Evolutionary conservation across 2,113 vertebrate genomes (phyloP), one percentile per base, ranked within the genome.

Genomic region (Tetraodon nigroviridis): DNA sequence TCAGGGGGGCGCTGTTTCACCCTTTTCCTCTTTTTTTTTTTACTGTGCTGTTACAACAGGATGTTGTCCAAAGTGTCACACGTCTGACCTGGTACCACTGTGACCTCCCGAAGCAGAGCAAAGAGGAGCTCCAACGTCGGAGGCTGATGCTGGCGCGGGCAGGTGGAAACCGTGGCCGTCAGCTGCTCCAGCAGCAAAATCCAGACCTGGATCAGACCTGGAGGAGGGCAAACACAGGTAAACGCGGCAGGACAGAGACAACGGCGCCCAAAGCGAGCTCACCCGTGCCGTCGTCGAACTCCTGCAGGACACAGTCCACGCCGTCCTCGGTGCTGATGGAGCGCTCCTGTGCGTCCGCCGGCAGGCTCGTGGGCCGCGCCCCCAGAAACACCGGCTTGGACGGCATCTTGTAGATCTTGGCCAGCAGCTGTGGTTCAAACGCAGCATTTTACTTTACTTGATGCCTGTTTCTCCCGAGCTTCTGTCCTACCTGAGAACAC

Each of bases 381-480:
- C 92, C 92, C 53, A 95, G 81, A 70, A 99, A 99, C 67, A 98
- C 92, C 1, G 97, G 96, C 73, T 98, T 98, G 49, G 92, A 91
- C 27, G 93, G 93, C 97, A 99, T 99, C 87, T 93, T 96, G 87
- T 98, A 99, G 86, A 98, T 98, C 89, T 95, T 97, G 51, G 95
- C 92, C 64, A 99, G 82, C 64, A 99, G 88, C 97, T 98, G 79
- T 44, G 32, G 50, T 53, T 22, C 17, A 62, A 62, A 73, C 0
- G 6, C 32, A 37, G 32, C n/a, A n/a, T n/a, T n/a, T n/a, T n/a
- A n/a, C n/a, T n/a, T n/a, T 27, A 27, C 10, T 37, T 3, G 1
- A 12, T 37, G 32, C 32, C 32, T 11, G 10, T 37, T 37, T 11
- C 32, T 37, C 13, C 44, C 16, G 6, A 3, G 15, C 44, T 46